phyloP scores from a whole-genome alignment of 2,113 vertebrate species.

The Isichthys henryi region DNA sequence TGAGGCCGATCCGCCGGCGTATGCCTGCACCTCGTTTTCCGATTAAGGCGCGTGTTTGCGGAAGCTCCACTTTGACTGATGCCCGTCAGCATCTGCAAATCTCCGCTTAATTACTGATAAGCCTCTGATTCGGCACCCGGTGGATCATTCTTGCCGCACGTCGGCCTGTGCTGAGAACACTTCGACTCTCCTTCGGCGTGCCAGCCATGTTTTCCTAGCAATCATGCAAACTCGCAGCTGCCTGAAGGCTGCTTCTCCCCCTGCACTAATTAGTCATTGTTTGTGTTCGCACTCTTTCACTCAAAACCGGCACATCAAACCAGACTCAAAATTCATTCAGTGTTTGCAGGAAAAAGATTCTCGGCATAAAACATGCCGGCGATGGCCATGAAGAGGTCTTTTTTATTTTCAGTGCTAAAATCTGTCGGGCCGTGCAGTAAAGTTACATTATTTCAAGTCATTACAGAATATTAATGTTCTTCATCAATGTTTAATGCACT shows the following conservation, averaged over 20 bases:
- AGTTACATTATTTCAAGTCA: not conserved
- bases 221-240: slow-evolving; percentile 20
- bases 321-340: slow-evolving; percentile 14
- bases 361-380: not conserved
- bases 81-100: slow-evolving; percentile 14
- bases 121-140: slow-evolving; percentile 11
- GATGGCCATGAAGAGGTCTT: not conserved
- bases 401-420: not conserved
- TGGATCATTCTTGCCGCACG: not conserved
- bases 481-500: not conserved
- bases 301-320: not conserved
- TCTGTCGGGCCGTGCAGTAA: not conserved
- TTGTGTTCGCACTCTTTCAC: slow-evolving; percentile 13
- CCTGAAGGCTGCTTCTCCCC: slow-evolving; percentile 5
- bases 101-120: not conserved
- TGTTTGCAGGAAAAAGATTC: not conserved
- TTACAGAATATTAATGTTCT: not conserved
- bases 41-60: not conserved
- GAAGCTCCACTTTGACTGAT: not conserved
- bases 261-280: slow-evolving; percentile 23
- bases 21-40: not conserved
- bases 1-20: not conserved
- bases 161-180: not conserved
- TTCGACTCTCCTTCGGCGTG: not conserved
- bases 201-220: slow-evolving; percentile 15